These are phyloP conservation scores for Aplocera efformata DNA, from an alignment of 2,888 invertebrate species.

Conservation along the genomic window DNA sequence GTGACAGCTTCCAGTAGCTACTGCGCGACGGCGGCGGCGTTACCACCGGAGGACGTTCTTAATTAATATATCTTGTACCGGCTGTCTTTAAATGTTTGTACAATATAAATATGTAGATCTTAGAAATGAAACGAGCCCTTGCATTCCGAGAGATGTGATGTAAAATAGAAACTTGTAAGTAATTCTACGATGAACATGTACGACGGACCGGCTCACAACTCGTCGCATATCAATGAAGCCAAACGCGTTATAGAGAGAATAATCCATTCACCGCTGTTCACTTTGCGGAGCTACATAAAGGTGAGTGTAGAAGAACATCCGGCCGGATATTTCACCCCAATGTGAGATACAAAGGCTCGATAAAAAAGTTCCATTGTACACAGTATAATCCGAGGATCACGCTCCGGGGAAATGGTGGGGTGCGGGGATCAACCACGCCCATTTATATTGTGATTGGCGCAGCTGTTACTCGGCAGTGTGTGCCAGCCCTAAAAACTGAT, in stretches of 20 bases:
- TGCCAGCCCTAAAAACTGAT: conserved; percentile 47
- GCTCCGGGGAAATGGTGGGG: conserved; percentile 46
- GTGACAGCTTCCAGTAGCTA: conserved; percentile 75
- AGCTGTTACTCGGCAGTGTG: conserved; percentile 67
- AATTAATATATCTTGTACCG: conserved; percentile 56
- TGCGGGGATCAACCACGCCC: conserved; percentile 62
- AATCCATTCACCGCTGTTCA: conserved; percentile 69
- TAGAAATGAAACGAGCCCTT: conserved; percentile 1
- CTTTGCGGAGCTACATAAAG: conserved; percentile 64
- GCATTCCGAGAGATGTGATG: not conserved
- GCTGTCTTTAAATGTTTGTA: conserved; percentile 14
- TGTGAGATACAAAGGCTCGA: conserved; percentile 67
- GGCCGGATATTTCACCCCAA: conserved; percentile 79
- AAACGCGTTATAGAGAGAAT: conserved; percentile 36
- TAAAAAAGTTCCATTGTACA: conserved; percentile 77
- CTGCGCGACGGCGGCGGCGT: conserved; percentile 60
- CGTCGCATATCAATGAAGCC: conserved; percentile 26
- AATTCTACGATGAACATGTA: not conserved
- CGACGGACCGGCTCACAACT: conserved; percentile 12
- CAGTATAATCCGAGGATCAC: conserved; percentile 72
- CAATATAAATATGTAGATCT: conserved; percentile 2
- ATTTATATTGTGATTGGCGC: conserved; percentile 78
- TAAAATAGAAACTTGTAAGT: not conserved
- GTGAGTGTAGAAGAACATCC: conserved; percentile 72
- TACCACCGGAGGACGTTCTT: conserved; percentile 55